Conservation (phyloP, 2,888 invertebrate genomes). For the Dione vanillae region DNA sequence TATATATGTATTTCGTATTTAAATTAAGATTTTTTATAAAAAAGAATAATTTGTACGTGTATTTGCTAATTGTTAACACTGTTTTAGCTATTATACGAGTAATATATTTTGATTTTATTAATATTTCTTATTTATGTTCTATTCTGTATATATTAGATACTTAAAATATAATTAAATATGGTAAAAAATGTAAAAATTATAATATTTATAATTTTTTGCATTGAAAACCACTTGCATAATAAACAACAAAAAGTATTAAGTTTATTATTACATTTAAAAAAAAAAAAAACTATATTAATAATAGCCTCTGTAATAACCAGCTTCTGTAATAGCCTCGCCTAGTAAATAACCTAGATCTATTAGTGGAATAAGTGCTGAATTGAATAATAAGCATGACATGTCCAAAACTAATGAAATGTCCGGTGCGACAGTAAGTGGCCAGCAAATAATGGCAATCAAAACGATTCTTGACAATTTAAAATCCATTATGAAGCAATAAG, state of each 20-base stretch:
- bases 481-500: slow-evolving; percentile 68
- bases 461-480: slow-evolving; percentile 67
- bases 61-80: background rate
- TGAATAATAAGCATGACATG: slow-evolving; percentile 50
- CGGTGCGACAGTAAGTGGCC: slow-evolving; percentile 51
- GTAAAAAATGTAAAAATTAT: too few relatives aligned
- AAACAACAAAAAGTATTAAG: too few relatives aligned
- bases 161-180: too few relatives aligned
- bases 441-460: slow-evolving; percentile 58
- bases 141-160: too few relatives aligned
- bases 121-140: too few relatives aligned
- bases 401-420: slow-evolving; percentile 51
- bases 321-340: background rate
- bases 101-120: too few relatives aligned
- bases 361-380: slow-evolving; percentile 40
- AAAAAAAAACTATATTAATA: too few relatives aligned
- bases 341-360: slow-evolving; percentile 20
- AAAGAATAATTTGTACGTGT: background rate
- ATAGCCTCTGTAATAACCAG: background rate
- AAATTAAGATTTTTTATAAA: slow-evolving; percentile 15
- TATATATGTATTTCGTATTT: slow-evolving; percentile 1
- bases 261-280: too few relatives aligned
- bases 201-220: too few relatives aligned
- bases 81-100: background rate
- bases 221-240: too few relatives aligned